Base-by-base conservation (phyloP, 2,797 vertebrate species). In the Austrolebias charrua region DNA sequence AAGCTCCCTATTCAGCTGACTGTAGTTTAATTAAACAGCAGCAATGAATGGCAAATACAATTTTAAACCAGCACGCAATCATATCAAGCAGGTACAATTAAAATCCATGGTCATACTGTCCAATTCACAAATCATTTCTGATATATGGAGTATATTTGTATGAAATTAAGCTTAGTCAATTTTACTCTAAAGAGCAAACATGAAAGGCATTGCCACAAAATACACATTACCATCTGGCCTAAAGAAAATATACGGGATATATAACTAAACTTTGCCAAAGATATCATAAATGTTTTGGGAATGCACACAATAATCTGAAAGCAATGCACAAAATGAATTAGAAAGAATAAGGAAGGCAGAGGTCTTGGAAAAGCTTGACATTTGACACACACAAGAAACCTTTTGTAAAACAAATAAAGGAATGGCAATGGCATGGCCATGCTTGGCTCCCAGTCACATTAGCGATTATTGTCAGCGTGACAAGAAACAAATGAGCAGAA, bases 391-490 rank as follows among this genome's bases (percentile, higher is more conserved):
- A 46, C 45, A 46, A 18, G 13, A 33, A n/a, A 40, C 19, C 42
- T 11, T 24, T 20, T 40, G 52, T 47, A 42, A 55, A 48, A 40
- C 33, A 48, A 40, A 35, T 11, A 10, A 45, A 48, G 19, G 52
- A 44, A 35, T 20, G 5, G 33, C 42, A 14, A 55, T 29, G 52
- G 31, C 33, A 40, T 63, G 44, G 24, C 8, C 16, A 40, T 40
- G 44, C 44, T 24, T 48, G 31, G 44, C 46, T n/a, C 55, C 43
- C 61, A 48, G 16, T 35, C 12, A 18, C 50, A 55, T 20, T 63
- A 13, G 33, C 38, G 31, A 55, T 63, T 24, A 63, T 47, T 46
- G 61, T 55, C 46, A 35, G 52, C 38, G 51, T 38, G 51, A 63
- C 43, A 55, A 8, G 18, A 55, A 28, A 55, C 29, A 46, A 10